Conservation (phyloP, 2,888 invertebrate species). For the Ophioninae sp. region DNA sequence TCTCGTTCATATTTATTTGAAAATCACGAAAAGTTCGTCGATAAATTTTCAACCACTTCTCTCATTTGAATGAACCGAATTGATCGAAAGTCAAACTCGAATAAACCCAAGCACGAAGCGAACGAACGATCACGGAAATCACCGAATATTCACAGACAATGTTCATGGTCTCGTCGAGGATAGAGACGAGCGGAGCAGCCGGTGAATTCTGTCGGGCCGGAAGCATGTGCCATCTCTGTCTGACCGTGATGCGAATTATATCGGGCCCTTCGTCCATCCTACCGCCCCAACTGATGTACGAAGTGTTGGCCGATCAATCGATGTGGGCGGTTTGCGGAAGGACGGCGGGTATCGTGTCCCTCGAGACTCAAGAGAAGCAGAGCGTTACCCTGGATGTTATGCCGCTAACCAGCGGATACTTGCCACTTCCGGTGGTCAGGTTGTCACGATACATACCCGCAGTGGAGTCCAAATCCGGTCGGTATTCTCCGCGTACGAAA, state of each 20-base stretch:
- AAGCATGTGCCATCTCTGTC: constrained; percentile 91
- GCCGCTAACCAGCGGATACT: constrained; percentile 94
- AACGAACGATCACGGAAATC: no score
- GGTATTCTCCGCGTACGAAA: constrained; percentile 54
- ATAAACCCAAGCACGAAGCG: no score
- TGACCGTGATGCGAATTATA: constrained; percentile 85
- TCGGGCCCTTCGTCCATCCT: constrained; percentile 72
- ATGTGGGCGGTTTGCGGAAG: constrained; percentile 97
- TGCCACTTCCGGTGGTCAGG: constrained; percentile 93
- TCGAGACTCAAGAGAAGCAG: constrained; percentile 87
- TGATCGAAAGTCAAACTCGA: no score
- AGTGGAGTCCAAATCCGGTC: constrained; percentile 77
- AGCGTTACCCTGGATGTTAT: constrained; percentile 93
- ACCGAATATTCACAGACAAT: constrained; percentile 84
- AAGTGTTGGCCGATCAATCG: constrained; percentile 94
- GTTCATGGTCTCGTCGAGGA: constrained; percentile 89
- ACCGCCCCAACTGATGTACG: constrained; percentile 89
- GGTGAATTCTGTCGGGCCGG: constrained; percentile 93
- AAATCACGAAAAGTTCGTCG: no score
- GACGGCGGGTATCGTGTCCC: constrained; percentile 88
- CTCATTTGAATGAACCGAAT: no score
- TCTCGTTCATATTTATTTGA: no score
- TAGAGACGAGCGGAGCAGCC: constrained; percentile 88
- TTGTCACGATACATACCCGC: constrained; percentile 94
- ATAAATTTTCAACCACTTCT: no score